These are phyloP conservation scores for Canis aureus DNA, from an alignment of 2,113 vertebrate genomes.

Conservation along the genomic window DNA sequence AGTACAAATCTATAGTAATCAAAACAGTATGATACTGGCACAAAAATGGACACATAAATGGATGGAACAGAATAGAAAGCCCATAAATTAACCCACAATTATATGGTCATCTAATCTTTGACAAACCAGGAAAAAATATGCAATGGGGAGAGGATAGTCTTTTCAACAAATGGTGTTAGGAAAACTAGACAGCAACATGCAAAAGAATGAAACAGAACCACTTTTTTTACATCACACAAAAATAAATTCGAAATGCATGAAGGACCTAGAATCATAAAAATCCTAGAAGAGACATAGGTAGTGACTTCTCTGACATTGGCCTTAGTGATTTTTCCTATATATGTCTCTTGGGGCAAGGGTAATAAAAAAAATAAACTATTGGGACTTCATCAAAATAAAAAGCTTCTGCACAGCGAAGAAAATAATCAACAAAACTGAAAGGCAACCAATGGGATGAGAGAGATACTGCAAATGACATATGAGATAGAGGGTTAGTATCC, in stretches of 20 bases:
- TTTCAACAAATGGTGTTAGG: neutral
- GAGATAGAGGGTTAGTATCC: neutral
- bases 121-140: neutral
- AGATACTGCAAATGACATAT: neutral
- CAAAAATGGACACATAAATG: neutral
- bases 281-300: neutral
- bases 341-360: neutral
- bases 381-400: neutral
- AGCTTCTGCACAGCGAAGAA: neutral
- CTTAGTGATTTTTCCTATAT: neutral
- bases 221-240: neutral
- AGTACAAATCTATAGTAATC: neutral
- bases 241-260: neutral
- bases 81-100: neutral
- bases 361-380: neutral
- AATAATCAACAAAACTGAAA: neutral
- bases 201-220: neutral
- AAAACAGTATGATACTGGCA: neutral
- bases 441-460: neutral
- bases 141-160: neutral
- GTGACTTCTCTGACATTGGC: neutral
- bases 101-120: neutral
- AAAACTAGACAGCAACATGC: neutral
- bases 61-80: neutral
- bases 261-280: neutral